These are phyloP conservation scores for Hemibagrus guttatus DNA, from an alignment of 2,797 vertebrate genomes.

Conservation along the genomic window DNA sequence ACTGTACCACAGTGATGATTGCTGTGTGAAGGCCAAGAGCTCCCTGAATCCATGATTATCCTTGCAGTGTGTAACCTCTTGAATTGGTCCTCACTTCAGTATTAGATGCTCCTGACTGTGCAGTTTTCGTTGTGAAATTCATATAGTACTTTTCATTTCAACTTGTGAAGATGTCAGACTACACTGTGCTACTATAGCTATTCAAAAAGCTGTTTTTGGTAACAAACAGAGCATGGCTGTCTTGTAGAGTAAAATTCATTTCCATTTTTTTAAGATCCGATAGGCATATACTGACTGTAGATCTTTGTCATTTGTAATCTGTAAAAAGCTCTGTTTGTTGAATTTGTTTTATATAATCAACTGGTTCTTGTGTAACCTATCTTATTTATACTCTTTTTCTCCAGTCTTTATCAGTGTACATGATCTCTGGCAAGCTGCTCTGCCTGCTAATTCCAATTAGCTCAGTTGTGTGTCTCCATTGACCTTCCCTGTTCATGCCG, in stretches of 20 bases:
- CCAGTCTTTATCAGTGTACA: conserved; percentile 19
- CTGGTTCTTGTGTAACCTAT: not conserved
- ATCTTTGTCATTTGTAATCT: not conserved
- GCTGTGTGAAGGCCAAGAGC: conserved; percentile 18
- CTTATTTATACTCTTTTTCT: not conserved
- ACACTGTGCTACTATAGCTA: not conserved
- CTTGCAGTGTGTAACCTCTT: not conserved
- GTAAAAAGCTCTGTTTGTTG: not conserved
- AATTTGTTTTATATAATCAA: not conserved
- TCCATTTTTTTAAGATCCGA: not conserved
- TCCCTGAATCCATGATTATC: conserved; percentile 24
- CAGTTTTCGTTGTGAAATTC: not conserved
- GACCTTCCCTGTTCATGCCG: conserved; percentile 64
- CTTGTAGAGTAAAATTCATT: not conserved
- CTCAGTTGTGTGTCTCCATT: conserved; percentile 67
- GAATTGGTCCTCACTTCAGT: not conserved
- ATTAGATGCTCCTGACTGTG: not conserved
- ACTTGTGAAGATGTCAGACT: not conserved
- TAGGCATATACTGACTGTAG: not conserved
- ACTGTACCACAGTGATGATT: conserved; percentile 27
- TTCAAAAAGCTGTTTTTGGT: not conserved
- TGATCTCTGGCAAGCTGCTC: conserved; percentile 66
- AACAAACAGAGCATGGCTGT: not conserved
- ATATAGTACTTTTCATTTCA: conserved; percentile 11
- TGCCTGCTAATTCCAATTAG: conserved; percentile 78